Evolutionary conservation across 2,113 vertebrate species (phyloP).

Genomic region (Danio rerio): DNA sequence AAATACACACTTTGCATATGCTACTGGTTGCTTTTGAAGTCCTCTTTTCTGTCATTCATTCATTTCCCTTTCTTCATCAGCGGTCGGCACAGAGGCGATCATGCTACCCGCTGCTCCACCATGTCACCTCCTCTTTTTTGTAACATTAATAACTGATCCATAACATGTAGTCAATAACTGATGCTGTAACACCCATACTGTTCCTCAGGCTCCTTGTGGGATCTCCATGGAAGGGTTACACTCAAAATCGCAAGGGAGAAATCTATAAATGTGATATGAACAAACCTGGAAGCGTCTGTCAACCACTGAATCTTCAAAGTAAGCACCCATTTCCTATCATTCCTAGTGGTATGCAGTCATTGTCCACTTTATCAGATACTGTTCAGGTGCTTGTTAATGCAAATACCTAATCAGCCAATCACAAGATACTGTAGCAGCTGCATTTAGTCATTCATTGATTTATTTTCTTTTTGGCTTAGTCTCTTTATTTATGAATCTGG

Average conservation of each 20-base stretch:
- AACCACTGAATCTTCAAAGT: slow-evolving; percentile 81
- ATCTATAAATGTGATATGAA: slow-evolving; percentile 80
- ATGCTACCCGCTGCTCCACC: too few species aligned
- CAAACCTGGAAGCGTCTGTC: slow-evolving; percentile 62
- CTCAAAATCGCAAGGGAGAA: slow-evolving; percentile 80
- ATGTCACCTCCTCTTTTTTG: not conserved
- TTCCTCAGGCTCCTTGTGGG: slow-evolving; percentile 80
- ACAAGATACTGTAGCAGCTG: too few species aligned
- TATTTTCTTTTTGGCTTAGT: too few species aligned
- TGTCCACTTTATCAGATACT: too few species aligned
- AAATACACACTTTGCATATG: slow-evolving; percentile 12
- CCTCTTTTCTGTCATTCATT: too few species aligned
- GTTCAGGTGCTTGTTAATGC: too few species aligned
- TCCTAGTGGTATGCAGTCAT: slow-evolving; percentile 5
- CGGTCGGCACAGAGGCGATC: too few species aligned
- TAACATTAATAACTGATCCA: not conserved
- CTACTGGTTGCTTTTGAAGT: not conserved
- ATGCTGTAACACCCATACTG: not conserved
- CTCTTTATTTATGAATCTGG: too few species aligned
- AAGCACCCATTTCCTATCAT: slow-evolving; percentile 46
- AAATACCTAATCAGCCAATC: too few species aligned
- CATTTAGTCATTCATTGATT: too few species aligned
- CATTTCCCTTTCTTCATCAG: too few species aligned
- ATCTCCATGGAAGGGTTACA: slow-evolving; percentile 84
- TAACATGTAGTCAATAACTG: too few species aligned